Evolutionary conservation across 1,140 invertebrate genomes (phyloP).

Genomic region (Ips typographus): DNA sequence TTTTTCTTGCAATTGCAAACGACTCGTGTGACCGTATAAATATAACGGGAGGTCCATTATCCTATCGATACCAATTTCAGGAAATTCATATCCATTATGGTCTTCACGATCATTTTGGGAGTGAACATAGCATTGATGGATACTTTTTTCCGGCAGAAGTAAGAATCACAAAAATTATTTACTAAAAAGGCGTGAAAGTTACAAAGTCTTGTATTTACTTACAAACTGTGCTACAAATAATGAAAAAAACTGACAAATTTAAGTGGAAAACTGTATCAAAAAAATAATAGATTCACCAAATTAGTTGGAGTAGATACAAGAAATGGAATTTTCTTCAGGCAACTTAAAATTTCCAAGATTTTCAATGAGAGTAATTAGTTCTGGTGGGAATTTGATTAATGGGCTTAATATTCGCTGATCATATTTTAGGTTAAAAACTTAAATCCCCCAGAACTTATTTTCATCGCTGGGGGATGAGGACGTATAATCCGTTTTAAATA

Average conservation of each 20-base stretch:
- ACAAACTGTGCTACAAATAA: too few species aligned
- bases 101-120: slow-evolving; percentile 80
- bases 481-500: slow-evolving; percentile 25
- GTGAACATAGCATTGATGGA: slow-evolving; percentile 88
- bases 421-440: slow-evolving; percentile 31
- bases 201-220: too few species aligned
- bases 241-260: too few species aligned
- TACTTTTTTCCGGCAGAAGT: slow-evolving; percentile 93
- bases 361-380: slow-evolving; percentile 32
- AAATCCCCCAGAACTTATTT: slow-evolving; percentile 7
- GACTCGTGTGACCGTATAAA: slow-evolving; percentile 77
- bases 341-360: slow-evolving; percentile 25
- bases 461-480: slow-evolving; percentile 9
- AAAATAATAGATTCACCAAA: slow-evolving; percentile 12
- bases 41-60: slow-evolving; percentile 89
- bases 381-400: slow-evolving; percentile 26
- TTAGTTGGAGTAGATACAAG: slow-evolving; percentile 22
- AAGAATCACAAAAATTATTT: slow-evolving; percentile 45
- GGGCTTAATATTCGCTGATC: slow-evolving; percentile 31
- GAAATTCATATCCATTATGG: slow-evolving; percentile 89
- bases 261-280: too few species aligned
- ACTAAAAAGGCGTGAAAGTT: neutral
- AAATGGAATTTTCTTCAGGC: slow-evolving; percentile 25
- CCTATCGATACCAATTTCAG: slow-evolving; percentile 94
- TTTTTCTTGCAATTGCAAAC: slow-evolving; percentile 88